Percentiles rank a stretch among this genome's conserved stretches.
phyloP scores from a whole-genome alignment of 2,113 vertebrate genomes.

The Nanorana parkeri region DNA sequence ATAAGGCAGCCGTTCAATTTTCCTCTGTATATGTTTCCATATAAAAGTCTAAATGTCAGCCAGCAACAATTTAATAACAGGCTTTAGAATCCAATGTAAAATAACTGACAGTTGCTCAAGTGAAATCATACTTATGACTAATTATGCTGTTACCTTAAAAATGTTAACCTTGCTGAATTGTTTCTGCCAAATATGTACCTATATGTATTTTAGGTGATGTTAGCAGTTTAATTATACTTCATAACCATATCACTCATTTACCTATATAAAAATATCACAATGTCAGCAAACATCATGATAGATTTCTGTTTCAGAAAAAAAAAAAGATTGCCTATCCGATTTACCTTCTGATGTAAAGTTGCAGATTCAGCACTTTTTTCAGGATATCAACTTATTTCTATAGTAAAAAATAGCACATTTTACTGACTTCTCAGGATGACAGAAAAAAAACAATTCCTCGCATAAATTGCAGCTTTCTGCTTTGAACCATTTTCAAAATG shows the following conservation, averaged over 20 bases:
- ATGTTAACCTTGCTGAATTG: background rate
- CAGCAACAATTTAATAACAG: no score
- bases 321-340: background rate
- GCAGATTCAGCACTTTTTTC: constrained; percentile 20
- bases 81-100: no score
- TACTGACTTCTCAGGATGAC: constrained; percentile 26
- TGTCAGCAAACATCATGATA: no score
- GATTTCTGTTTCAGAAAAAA: background rate
- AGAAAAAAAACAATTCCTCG: constrained; percentile 18
- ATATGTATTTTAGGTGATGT: background rate
- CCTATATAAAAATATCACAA: background rate
- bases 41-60: no score
- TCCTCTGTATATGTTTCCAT: no score
- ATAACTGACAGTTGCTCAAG: no score
- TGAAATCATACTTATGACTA: no score
- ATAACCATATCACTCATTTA: background rate
- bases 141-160: no score
- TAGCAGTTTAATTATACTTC: background rate
- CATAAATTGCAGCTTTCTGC: constrained; percentile 10
- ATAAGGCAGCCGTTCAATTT: no score
- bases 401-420: constrained; percentile 17
- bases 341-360: background rate
- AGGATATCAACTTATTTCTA: constrained; percentile 8
- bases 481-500: constrained; percentile 54
- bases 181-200: background rate